A percentile compares a stretch with the other conserved stretches of the same genome.
Conservation (phyloP, 1,140 invertebrate genomes). For the Diachasma alloeum region DNA sequence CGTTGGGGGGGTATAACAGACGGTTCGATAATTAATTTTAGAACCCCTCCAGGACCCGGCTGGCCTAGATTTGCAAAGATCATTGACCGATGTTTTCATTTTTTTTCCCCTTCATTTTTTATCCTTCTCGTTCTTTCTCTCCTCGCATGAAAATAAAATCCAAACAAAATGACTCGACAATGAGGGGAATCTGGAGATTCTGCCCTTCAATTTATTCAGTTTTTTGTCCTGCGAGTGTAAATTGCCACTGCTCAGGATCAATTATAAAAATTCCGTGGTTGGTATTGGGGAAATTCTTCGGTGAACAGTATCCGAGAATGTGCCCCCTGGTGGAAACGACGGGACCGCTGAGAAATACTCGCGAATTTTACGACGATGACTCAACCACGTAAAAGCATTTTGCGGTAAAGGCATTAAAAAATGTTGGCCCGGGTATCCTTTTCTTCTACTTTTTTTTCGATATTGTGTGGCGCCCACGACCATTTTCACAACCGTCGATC, state of each 20-base stretch:
- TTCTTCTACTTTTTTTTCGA: not conserved
- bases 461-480: not conserved
- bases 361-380: constrained; percentile 1
- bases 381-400: constrained; percentile 18
- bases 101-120: not conserved
- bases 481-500: not conserved
- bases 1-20: not conserved
- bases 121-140: not conserved
- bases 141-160: not conserved
- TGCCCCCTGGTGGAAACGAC: not conserved
- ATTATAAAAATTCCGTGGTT: not conserved
- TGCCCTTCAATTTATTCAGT: not conserved
- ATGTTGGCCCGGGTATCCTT: not conserved
- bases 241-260: not conserved
- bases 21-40: constrained; percentile 29
- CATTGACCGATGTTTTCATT: constrained; percentile 5
- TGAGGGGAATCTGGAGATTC: not conserved
- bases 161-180: not conserved
- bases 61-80: constrained; percentile 25
- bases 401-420: constrained; percentile 20
- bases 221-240: not conserved
- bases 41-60: constrained; percentile 15
- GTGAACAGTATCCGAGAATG: constrained; percentile 20
- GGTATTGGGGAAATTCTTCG: not conserved
- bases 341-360: constrained; percentile 4